Evolutionary conservation across 2,113 vertebrate species (phyloP).

Genomic region (Bubo scandiacus): DNA sequence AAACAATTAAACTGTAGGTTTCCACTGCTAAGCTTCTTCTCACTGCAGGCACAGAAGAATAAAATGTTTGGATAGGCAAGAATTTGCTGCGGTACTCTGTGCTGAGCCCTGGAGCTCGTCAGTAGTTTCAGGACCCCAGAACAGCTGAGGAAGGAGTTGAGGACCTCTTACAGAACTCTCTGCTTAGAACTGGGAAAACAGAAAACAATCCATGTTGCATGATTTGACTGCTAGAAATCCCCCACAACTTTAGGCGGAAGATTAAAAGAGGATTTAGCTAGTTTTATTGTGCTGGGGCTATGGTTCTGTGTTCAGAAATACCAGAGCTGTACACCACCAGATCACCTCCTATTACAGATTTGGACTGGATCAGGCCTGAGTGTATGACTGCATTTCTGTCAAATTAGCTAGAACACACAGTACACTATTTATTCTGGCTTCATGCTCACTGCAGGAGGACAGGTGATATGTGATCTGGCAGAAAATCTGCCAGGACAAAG

Average conservation of each 20-base stretch:
- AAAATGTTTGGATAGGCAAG: conserved; percentile 20
- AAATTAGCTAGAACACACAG: background rate
- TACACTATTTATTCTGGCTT: conserved; percentile 9
- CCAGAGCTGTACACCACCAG: background rate
- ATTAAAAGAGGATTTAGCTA: background rate
- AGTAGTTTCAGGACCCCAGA: background rate
- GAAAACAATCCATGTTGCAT: background rate
- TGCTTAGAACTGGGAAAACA: background rate
- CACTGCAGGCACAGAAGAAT: background rate
- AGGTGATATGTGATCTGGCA: background rate
- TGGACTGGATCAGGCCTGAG: background rate
- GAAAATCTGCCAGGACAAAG: background rate
- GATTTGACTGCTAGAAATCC: background rate
- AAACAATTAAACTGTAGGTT: conserved; percentile 42
- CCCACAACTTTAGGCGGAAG: background rate
- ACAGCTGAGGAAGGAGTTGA: background rate
- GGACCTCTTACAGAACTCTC: background rate
- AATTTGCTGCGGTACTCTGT: background rate
- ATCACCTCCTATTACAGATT: background rate
- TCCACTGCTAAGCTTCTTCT: background rate
- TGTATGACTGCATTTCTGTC: background rate
- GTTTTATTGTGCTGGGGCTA: background rate
- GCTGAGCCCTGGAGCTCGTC: background rate
- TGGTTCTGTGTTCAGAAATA: background rate
- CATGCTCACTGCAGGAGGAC: background rate